Percentiles rank a stretch among this genome's conserved stretches.
phyloP scores from a whole-genome alignment of 2,113 vertebrate genomes.

The Onychorhynchus coronatus region DNA sequence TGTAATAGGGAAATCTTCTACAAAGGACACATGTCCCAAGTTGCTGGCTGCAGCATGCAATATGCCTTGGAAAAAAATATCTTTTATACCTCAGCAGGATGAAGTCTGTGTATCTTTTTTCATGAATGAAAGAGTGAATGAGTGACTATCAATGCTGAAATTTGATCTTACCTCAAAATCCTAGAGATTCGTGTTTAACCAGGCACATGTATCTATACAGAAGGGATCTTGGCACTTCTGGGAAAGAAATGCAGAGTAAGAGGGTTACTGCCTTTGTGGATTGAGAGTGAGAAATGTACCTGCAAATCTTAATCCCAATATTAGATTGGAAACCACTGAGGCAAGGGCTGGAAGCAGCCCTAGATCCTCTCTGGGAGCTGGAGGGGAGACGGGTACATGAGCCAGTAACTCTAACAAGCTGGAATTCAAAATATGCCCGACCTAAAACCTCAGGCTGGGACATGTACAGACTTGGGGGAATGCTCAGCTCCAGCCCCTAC shows the following conservation, averaged over 20 bases:
- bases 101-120: neutral
- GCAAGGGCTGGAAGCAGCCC: neutral
- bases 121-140: neutral
- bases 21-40: neutral
- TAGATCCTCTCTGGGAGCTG: constrained; percentile 9
- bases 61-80: neutral
- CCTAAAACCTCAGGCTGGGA: neutral
- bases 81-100: neutral
- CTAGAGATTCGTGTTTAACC: neutral
- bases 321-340: constrained; percentile 5
- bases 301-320: neutral
- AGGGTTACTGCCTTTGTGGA: neutral
- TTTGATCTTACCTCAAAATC: neutral
- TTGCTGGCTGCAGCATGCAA: neutral
- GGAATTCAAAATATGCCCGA: constrained; percentile 39
- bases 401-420: neutral
- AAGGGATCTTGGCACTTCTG: neutral
- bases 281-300: neutral
- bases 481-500: neutral
- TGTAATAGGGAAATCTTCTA: constrained; percentile 19
- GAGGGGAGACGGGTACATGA: neutral
- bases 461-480: neutral
- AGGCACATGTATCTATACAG: rapidly evolving
- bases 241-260: neutral
- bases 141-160: neutral